Evolutionary conservation across 2,888 invertebrate species (phyloP).

Genomic region (Lycocerus yunnanus): DNA sequence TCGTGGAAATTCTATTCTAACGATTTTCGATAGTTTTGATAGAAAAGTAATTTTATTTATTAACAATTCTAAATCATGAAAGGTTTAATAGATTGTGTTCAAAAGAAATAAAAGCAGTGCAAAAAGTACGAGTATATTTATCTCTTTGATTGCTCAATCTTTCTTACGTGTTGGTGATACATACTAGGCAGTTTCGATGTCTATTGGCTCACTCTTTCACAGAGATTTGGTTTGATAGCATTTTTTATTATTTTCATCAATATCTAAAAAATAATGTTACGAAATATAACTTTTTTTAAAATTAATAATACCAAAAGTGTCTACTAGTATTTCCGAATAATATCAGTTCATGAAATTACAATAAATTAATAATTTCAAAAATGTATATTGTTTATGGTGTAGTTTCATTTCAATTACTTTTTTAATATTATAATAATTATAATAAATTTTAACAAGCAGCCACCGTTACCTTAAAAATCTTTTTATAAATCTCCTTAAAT

Average conservation of each 20-base stretch:
- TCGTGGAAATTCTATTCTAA: neutral
- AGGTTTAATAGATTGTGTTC: conserved; percentile 11
- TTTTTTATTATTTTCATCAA: conserved; percentile 38
- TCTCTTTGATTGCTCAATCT: conserved; percentile 51
- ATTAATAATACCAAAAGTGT: neutral
- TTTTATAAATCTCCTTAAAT: neutral
- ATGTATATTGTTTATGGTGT: neutral
- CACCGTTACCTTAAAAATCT: neutral
- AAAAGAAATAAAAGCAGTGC: conserved; percentile 11
- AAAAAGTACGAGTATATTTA: conserved; percentile 48
- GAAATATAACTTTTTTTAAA: conserved; percentile 1
- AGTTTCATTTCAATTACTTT: too few species aligned
- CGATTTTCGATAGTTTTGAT: neutral
- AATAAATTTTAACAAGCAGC: neutral
- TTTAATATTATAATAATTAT: neutral
- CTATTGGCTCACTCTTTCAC: conserved; percentile 52
- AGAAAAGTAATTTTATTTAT: neutral
- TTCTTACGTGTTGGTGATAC: conserved; percentile 48
- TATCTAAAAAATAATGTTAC: conserved; percentile 17
- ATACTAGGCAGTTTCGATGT: conserved; percentile 41
- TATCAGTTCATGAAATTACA: neutral
- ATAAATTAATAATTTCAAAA: neutral
- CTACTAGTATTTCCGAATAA: neutral
- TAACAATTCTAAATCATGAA: neutral
- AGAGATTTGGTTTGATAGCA: conserved; percentile 51